These are phyloP conservation scores for Troides oblongomaculatus DNA, from an alignment of 2,888 invertebrate species.

Conservation along the genomic window DNA sequence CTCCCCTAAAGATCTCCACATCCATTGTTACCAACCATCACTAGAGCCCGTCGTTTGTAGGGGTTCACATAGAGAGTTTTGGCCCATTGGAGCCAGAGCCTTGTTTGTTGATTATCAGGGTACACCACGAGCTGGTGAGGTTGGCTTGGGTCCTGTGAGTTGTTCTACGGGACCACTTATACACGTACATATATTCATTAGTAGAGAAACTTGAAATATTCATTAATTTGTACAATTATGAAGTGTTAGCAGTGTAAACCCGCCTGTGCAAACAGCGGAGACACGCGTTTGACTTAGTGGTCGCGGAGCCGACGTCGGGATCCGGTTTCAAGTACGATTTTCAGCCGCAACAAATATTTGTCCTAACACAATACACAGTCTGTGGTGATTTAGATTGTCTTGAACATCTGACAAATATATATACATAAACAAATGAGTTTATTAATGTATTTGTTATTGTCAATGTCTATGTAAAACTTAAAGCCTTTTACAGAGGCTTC, in stretches of 20 bases:
- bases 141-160: no score
- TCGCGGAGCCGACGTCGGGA: not conserved
- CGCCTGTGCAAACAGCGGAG: not conserved
- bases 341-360: constrained; percentile 2
- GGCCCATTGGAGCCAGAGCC: no score
- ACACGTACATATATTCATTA: not conserved
- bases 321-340: not conserved
- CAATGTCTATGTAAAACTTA: not conserved
- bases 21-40: no score
- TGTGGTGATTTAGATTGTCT: not conserved
- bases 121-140: no score
- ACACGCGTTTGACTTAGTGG: not conserved
- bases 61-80: no score
- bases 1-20: no score
- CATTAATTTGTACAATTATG: not conserved
- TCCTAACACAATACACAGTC: not conserved
- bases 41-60: no score
- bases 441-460: not conserved
- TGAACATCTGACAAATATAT: not conserved
- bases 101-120: no score
- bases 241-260: not conserved
- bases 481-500: no score
- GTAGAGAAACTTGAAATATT: not conserved
- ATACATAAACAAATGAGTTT: not conserved
- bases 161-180: not conserved